Percentiles rank a stretch among this genome's conserved stretches.
Conservation (phyloP, 2,888 invertebrate species). For the Orchesella flavescens region DNA sequence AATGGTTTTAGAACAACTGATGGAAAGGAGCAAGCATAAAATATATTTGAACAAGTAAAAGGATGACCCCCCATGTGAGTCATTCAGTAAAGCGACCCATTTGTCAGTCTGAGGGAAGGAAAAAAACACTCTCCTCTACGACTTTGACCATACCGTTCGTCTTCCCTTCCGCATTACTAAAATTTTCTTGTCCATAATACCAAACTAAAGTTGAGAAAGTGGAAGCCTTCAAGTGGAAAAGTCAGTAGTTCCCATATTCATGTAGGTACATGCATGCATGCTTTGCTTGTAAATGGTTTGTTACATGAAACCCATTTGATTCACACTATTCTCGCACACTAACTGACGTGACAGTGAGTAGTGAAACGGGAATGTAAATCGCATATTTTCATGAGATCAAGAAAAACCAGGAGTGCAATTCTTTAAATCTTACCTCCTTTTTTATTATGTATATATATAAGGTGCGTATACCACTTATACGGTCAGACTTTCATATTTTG, state of each 20-base stretch:
- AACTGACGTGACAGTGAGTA: too few species aligned
- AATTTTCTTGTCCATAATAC: conserved; percentile 7
- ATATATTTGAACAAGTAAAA: conserved; percentile 65
- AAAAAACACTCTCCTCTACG: conserved; percentile 34
- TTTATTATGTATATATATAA: too few species aligned
- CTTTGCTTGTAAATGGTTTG: not conserved
- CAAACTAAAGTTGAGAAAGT: not conserved
- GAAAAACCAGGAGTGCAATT: too few species aligned
- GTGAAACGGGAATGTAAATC: too few species aligned
- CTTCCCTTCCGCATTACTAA: not conserved
- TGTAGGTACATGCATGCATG: not conserved
- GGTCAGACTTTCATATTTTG: too few species aligned
- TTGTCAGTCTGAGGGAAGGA: conserved; percentile 52
- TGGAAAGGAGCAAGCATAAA: conserved; percentile 49
- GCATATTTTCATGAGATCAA: too few species aligned
- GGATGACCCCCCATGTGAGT: conserved; percentile 67
- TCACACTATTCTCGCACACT: too few species aligned
- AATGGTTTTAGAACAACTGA: conserved; percentile 31
- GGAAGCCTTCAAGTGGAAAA: not conserved
- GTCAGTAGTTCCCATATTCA: not conserved
- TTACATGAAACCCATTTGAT: not conserved
- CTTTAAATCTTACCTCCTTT: too few species aligned
- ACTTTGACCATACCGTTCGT: conserved; percentile 36
- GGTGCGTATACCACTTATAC: too few species aligned
- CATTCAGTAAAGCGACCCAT: conserved; percentile 63